Evolutionary conservation across 2,888 invertebrate genomes (phyloP).

Genomic region (Euproctis similis): DNA sequence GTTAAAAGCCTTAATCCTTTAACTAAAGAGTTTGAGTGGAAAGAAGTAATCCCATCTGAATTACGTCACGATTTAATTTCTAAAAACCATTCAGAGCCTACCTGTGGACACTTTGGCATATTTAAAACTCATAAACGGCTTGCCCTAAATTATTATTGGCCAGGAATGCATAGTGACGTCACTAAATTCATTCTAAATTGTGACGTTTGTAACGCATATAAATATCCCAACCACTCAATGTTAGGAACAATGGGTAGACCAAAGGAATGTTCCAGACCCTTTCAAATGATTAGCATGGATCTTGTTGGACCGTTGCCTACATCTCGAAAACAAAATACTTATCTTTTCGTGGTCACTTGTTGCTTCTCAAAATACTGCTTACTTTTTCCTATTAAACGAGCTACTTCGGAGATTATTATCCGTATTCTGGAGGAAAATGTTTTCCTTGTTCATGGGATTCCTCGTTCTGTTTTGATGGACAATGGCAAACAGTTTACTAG

Average conservation of each 20-base stretch:
- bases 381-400: not conserved
- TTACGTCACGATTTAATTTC: slow-evolving; percentile 2
- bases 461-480: slow-evolving; percentile 19
- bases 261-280: slow-evolving; percentile 16
- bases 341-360: not conserved
- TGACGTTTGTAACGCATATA: slow-evolving; percentile 9
- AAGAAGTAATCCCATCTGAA: slow-evolving; percentile 17
- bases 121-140: not conserved
- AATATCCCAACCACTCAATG: slow-evolving; percentile 9
- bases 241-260: slow-evolving; percentile 17
- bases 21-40: slow-evolving; percentile 15
- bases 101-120: slow-evolving; percentile 13
- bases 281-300: slow-evolving; percentile 9
- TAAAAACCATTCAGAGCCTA: slow-evolving; percentile 17
- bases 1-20: no score
- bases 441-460: slow-evolving; percentile 25
- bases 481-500: slow-evolving; percentile 24
- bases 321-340: slow-evolving; percentile 4
- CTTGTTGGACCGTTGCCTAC: slow-evolving; percentile 13
- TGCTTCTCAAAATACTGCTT: not conserved
- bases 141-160: slow-evolving; percentile 7
- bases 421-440: slow-evolving; percentile 8
- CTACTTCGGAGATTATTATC: not conserved
- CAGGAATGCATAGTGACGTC: not conserved
- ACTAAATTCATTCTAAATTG: not conserved